phyloP scores from a whole-genome alignment of 2,113 vertebrate genomes.

The Holacanthus passer region DNA sequence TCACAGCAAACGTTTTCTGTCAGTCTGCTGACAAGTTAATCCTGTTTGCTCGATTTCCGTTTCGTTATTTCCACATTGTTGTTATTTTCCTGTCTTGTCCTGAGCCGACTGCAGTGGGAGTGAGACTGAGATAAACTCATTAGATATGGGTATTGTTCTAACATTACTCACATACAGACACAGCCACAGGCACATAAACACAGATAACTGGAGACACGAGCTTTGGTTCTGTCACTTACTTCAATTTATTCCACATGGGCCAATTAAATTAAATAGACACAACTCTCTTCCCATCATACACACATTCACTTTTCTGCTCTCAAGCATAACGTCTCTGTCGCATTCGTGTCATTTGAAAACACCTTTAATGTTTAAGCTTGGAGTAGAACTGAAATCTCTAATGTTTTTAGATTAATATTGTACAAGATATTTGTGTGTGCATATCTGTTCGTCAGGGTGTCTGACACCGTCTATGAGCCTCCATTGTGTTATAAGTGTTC shows the following conservation, averaged over 20 bases:
- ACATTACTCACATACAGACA: not conserved
- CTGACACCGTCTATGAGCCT: not conserved
- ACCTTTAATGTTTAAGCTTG: not conserved
- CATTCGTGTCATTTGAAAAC: not conserved
- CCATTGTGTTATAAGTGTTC: not conserved
- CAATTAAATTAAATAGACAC: not conserved
- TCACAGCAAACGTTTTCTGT: not conserved
- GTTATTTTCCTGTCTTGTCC: not conserved
- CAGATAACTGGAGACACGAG: not conserved
- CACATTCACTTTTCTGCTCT: not conserved
- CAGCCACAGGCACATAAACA: not conserved
- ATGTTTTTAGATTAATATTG: not conserved
- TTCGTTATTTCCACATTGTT: not conserved
- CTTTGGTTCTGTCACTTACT: not conserved
- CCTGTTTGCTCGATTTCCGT: not conserved
- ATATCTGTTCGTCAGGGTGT: not conserved
- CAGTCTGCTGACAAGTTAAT: not conserved
- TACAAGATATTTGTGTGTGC: not conserved
- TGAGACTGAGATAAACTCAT: not conserved
- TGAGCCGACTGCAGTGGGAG: slow-evolving; percentile 2
- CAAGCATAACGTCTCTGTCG: not conserved
- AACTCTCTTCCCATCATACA: not conserved
- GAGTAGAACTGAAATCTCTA: not conserved
- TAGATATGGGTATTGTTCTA: not conserved
- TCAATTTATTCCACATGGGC: not conserved